A percentile compares a stretch with the other conserved stretches of the same genome.
Evolutionary conservation across 2,797 vertebrate species (phyloP).

Genomic region (Hoplostethus mediterraneus): DNA sequence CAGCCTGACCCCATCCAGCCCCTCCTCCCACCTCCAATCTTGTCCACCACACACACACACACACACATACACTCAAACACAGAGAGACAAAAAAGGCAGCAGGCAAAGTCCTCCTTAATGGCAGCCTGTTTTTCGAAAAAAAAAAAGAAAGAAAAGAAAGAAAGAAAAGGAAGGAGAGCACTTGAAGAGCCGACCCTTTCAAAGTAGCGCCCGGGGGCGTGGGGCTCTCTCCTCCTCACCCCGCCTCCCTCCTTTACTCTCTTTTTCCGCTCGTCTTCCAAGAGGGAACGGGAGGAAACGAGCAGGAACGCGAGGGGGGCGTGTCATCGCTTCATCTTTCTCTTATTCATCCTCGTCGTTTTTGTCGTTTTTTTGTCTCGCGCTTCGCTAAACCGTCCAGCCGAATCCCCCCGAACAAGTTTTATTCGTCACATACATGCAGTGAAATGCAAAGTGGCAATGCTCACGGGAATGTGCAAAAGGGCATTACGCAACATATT

Average conservation of each 20-base stretch:
- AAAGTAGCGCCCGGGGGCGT: slow-evolving; percentile 63
- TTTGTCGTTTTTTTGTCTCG: neutral
- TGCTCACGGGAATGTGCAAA: no score
- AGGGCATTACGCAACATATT: no score
- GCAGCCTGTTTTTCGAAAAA: slow-evolving; percentile 23
- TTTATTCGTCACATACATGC: no score
- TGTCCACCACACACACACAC: neutral
- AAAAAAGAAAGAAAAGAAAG: slow-evolving; percentile 2
- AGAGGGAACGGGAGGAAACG: slow-evolving; percentile 6
- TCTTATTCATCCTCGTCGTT: neutral
- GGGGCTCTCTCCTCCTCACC: neutral
- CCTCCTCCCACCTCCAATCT: neutral
- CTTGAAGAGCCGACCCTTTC: slow-evolving; percentile 54
- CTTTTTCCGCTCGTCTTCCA: neutral
- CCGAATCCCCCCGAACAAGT: neutral
- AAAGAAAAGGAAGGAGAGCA: slow-evolving; percentile 8
- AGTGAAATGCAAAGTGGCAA: no score
- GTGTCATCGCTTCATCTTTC: slow-evolving; percentile 8
- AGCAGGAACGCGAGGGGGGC: neutral
- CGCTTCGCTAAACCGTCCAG: neutral
- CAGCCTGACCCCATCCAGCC: neutral
- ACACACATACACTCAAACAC: slow-evolving; percentile 2
- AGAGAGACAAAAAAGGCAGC: slow-evolving; percentile 35
- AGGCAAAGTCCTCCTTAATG: slow-evolving; percentile 54
- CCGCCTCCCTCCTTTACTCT: no score